Percentiles rank a stretch among this genome's conserved stretches.
phyloP scores from a whole-genome alignment of 1,140 invertebrate genomes.

The Arctopsyche grandis region DNA sequence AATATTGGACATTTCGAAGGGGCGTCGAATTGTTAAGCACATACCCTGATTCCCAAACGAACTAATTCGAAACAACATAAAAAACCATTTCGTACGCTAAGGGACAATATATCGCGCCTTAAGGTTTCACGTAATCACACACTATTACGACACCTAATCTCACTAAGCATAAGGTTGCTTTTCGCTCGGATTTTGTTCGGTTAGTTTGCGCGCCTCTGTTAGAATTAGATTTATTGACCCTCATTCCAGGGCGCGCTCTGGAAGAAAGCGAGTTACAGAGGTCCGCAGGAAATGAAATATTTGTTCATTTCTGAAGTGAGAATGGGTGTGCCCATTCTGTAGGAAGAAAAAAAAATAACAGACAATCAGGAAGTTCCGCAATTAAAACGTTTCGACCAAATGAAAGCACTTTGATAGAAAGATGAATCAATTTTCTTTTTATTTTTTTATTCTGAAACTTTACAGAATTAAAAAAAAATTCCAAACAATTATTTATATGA shows the following conservation, averaged over 20 bases:
- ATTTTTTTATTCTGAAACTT: background rate
- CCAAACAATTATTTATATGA: conserved; percentile 28
- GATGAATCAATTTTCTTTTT: conserved; percentile 2
- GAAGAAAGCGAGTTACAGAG: conserved; percentile 50
- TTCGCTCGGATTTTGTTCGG: background rate
- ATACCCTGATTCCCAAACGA: conserved; percentile 31
- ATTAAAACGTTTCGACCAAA: conserved; percentile 13
- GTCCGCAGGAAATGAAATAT: conserved; percentile 53
- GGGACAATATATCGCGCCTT: conserved; percentile 22
- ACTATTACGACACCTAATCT: background rate
- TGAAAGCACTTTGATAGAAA: background rate
- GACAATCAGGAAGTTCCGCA: conserved; percentile 17
- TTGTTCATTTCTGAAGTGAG: conserved; percentile 52
- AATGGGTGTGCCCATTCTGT: background rate
- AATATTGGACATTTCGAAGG: background rate
- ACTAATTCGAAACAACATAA: conserved; percentile 49
- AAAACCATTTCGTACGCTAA: conserved; percentile 26
- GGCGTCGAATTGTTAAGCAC: conserved; percentile 15
- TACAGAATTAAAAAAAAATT: background rate
- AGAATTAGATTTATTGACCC: conserved; percentile 52
- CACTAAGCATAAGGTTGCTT: background rate
- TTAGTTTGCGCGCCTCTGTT: conserved; percentile 28
- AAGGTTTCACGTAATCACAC: background rate
- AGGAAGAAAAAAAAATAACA: background rate
- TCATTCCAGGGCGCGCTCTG: conserved; percentile 34